Evolutionary conservation across 2,113 vertebrate genomes (phyloP), one percentile per base, ranked within the genome.

Genomic region (Stictonetta naevosa): DNA sequence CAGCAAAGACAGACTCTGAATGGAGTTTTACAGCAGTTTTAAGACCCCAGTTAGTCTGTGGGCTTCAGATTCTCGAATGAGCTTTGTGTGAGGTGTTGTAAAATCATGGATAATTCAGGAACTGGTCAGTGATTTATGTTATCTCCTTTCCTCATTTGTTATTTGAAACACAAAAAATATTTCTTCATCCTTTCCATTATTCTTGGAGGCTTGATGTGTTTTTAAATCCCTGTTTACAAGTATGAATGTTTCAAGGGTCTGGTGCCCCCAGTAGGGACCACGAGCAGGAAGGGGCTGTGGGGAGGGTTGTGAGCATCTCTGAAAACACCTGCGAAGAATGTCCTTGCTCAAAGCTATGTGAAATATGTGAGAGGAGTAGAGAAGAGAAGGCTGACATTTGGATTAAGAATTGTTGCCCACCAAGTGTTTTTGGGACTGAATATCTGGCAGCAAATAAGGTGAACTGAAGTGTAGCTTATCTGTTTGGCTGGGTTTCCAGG

Each of bases 401-500:
- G 38, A 78, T 81, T 58, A 94, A 75, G 90, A 68, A 76, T 75
- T 92, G 34, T 86, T 93, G 79, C 92, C 42, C 42, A 40, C 33
- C 50, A 64, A 75, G 42, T 83, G 80, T 19, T 95, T 93, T 75
- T 83, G 83, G 92, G 92, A 40, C 46, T 36, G 66, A 81, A 79
- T 73, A 78, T 67, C 71, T 94, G 80, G 92, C 90, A 92, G 71
- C 34, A 84, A 88, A 63, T 74, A 93, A 92, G 73, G 77, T 91
- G 83, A 94, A 86, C 26, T 0, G 0, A 92, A 92, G 69, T 46
- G 56, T 28, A 79, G 33, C 66, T 96, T 95, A 90, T 92, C 88
- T 82, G 17, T 86, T 93, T 94, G 95, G 69, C 69, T 94, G 80
- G 31, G 53, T 84, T 96, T 96, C 66, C 80, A 90, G 88, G 55